Percentiles rank a stretch among this genome's conserved stretches.
These are phyloP conservation scores for Bombus fervidus DNA, from an alignment of 1,140 invertebrate genomes.

Conservation along the genomic window DNA sequence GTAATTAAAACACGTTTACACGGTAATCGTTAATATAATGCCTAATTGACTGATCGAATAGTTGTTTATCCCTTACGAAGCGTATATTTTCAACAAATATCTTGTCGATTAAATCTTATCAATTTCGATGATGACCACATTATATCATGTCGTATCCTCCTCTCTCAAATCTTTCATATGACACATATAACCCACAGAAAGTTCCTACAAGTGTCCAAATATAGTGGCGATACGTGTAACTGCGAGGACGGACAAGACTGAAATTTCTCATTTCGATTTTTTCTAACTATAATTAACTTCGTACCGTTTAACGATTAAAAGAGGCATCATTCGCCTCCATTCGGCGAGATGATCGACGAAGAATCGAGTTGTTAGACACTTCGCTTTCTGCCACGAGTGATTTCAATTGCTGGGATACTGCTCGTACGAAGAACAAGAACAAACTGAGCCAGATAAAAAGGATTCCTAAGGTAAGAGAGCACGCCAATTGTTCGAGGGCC, in stretches of 20 bases:
- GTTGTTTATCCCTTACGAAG: not conserved
- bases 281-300: not conserved
- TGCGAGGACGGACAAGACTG: not conserved
- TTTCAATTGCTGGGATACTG: not conserved
- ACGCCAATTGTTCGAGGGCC: not conserved
- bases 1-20: not conserved
- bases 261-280: not conserved
- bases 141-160: too few relatives aligned
- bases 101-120: not conserved
- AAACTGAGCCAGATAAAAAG: not conserved
- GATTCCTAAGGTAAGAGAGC: not conserved
- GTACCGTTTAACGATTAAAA: not conserved
- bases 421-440: not conserved
- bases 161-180: too few relatives aligned
- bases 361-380: not conserved
- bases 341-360: not conserved
- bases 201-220: too few relatives aligned
- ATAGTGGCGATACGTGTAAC: too few relatives aligned
- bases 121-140: not conserved
- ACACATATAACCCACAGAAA: too few relatives aligned
- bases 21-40: not conserved
- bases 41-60: not conserved
- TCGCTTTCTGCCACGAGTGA: not conserved
- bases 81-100: not conserved
- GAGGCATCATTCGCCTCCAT: not conserved